Conservation (phyloP, 2,888 invertebrate species). For the Chloromyia formosa region DNA sequence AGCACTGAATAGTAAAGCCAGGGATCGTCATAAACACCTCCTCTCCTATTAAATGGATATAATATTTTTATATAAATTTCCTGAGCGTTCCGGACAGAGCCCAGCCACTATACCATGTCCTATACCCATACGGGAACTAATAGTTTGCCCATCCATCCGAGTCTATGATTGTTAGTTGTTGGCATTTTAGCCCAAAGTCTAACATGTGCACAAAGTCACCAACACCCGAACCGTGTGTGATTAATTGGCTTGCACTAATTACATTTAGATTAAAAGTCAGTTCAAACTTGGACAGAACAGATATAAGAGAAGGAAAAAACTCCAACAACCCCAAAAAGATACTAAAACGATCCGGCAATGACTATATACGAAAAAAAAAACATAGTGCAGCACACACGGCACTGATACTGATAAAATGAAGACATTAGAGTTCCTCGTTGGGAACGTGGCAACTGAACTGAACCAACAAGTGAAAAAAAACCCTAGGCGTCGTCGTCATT, state of each 20-base stretch:
- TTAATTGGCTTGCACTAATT: slow-evolving; percentile 48
- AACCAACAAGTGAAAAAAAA: neutral
- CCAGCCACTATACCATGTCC: slow-evolving; percentile 4
- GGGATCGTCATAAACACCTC: slow-evolving; percentile 36
- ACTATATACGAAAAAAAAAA: neutral
- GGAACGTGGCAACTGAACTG: neutral
- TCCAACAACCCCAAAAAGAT: slow-evolving; percentile 27
- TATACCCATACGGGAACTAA: too few species aligned
- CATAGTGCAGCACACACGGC: neutral
- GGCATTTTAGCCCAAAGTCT: neutral
- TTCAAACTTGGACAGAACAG: neutral
- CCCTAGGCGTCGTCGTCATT: too few species aligned
- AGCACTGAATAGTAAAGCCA: too few species aligned
- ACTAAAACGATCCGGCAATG: slow-evolving; percentile 31
- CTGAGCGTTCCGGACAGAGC: slow-evolving; percentile 66
- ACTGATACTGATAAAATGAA: slow-evolving; percentile 36
- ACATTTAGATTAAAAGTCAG: slow-evolving; percentile 49
- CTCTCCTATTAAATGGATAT: slow-evolving; percentile 28
- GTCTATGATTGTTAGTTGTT: neutral
- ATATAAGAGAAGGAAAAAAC: neutral
- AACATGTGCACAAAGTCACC: slow-evolving; percentile 43
- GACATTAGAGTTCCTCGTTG: slow-evolving; percentile 26
- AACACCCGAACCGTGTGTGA: slow-evolving; percentile 32
- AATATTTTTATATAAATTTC: slow-evolving; percentile 53
- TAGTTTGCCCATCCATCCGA: too few species aligned